A percentile compares a stretch with the other conserved stretches of the same genome.
Evolutionary conservation across 2,888 invertebrate species (phyloP).

Genomic region (Synanthedon andrenaeformis): DNA sequence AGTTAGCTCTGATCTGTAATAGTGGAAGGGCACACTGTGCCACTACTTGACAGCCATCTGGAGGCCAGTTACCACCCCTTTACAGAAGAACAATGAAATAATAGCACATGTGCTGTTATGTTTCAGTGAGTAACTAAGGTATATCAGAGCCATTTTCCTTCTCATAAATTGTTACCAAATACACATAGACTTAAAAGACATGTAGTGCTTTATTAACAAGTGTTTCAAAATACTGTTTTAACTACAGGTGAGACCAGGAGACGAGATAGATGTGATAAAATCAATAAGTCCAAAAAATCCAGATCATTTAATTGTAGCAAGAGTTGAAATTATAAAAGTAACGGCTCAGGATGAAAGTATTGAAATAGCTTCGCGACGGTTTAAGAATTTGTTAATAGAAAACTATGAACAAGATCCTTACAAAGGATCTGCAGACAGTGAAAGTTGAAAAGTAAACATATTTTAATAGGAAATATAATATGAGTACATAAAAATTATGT

Average conservation of each 20-base stretch:
- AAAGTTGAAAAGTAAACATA: slow-evolving; percentile 2
- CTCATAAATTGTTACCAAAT: too few species aligned
- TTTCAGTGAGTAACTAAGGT: too few species aligned
- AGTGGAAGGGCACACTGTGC: too few species aligned
- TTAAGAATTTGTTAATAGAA: slow-evolving; percentile 78
- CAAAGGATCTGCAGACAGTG: slow-evolving; percentile 28
- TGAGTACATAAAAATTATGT: background rate
- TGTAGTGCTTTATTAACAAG: slow-evolving; percentile 52
- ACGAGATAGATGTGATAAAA: slow-evolving; percentile 84
- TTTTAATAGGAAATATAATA: background rate
- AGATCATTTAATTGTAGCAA: slow-evolving; percentile 75
- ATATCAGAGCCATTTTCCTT: too few species aligned
- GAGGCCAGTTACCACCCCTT: too few species aligned
- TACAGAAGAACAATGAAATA: too few species aligned
- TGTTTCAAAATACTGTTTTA: slow-evolving; percentile 35
- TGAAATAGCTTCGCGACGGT: slow-evolving; percentile 73
- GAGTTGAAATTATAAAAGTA: slow-evolving; percentile 74
- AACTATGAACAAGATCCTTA: slow-evolving; percentile 74
- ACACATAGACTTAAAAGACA: too few species aligned
- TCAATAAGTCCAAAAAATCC: slow-evolving; percentile 76
- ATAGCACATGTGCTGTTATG: too few species aligned
- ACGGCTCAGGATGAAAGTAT: slow-evolving; percentile 68
- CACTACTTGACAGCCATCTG: too few species aligned
- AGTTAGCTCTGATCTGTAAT: too few species aligned
- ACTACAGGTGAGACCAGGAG: slow-evolving; percentile 72